Evolutionary conservation across 2,888 invertebrate genomes (phyloP), one percentile per base, ranked within the genome.

Genomic region (Tribolium freemani): DNA sequence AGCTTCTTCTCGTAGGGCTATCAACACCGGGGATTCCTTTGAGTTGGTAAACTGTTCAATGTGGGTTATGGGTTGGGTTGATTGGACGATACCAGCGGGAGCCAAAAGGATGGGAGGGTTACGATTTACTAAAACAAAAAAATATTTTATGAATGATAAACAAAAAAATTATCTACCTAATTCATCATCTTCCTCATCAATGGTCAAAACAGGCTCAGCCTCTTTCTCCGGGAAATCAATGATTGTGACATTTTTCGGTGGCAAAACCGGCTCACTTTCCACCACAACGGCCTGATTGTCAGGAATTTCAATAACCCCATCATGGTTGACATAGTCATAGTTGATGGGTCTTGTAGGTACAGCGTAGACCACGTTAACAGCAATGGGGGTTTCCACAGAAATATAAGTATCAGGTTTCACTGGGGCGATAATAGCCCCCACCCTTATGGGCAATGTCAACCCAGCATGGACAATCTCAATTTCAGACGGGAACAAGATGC

Each of bases 21-120:
- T 85, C 46, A 88, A 79, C 5, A 87, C 75, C 2, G 84, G 79
- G 0, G 86, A 87, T 71, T 87, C 88, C 76, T 88, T 88, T 13
- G 87, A 85, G 77, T 88, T 88, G 69, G 83, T 78, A 81, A 88
- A 88, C 4, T 83, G 80, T 57, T 84, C 81, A 16, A 85, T 80
- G 64, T 80, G 82, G 3, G 84, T 79, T 31, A 82, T 77, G 0
- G 88, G 88, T 58, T 87, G 87, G 4, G 87, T 85, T 3, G 88
- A 88, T 76, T 87, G 87, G 2, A 87, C 86, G 66, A 88, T 87
- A 9, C 88, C 88, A 2, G 86, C 87, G 9, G 88, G 88, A n/a
- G 85, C 83, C 45, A 87, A 78, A 2, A 85, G 84, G 57, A 83
- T 75, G 6, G 86, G 86, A 20, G 86, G 86, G 76, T 85, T 85